These are phyloP conservation scores for Hybognathus amarus DNA, from an alignment of 2,797 vertebrate species.

Conservation along the genomic window DNA sequence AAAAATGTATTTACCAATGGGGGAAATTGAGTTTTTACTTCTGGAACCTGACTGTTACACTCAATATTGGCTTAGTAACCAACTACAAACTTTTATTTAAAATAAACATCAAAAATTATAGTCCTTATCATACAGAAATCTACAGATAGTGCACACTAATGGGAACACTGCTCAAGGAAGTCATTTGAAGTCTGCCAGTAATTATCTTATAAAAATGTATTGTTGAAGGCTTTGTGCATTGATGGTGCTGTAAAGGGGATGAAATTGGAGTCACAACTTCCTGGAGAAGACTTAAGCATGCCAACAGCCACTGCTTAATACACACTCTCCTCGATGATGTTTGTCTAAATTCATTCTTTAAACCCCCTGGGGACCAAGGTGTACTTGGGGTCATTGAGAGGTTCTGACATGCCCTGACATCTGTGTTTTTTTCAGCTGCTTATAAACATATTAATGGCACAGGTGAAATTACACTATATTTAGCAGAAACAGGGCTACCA, in stretches of 20 bases:
- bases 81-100: background rate
- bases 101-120: background rate
- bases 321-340: background rate
- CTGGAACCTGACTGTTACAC: background rate
- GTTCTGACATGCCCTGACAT: too few species aligned
- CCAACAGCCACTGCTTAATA: background rate
- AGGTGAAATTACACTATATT: too few species aligned
- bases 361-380: too few species aligned
- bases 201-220: slow-evolving; percentile 12
- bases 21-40: background rate
- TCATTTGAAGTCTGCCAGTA: slow-evolving; percentile 15
- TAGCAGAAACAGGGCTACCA: too few species aligned
- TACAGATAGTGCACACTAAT: background rate
- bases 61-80: background rate
- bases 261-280: slow-evolving; percentile 14
- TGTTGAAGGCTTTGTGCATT: background rate
- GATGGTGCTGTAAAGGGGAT: slow-evolving; percentile 9
- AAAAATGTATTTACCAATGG: background rate
- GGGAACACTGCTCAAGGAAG: slow-evolving; percentile 2
- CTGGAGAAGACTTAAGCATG: background rate
- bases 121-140: background rate
- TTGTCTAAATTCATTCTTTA: background rate
- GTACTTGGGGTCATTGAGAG: too few species aligned
- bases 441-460: too few species aligned
- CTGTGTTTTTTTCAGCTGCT: too few species aligned